These are phyloP conservation scores for Rafetus swinhoei DNA, from an alignment of 2,113 vertebrate genomes.

Conservation along the genomic window DNA sequence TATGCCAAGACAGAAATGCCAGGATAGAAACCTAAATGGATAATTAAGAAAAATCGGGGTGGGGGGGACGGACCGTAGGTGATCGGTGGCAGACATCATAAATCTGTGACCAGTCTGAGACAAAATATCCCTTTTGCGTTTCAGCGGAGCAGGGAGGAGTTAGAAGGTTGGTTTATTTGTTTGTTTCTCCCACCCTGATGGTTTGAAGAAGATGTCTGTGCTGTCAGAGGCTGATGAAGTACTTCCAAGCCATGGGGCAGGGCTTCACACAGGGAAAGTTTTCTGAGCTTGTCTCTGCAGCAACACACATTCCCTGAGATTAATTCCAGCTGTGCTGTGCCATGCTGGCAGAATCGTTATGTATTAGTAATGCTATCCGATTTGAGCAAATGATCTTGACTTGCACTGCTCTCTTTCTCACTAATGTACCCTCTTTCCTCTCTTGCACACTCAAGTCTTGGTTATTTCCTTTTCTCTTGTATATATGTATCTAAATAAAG, in stretches of 20 bases:
- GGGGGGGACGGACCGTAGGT: not conserved
- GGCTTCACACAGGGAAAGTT: slow-evolving; percentile 68
- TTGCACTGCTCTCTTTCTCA: not conserved
- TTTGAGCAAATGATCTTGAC: slow-evolving; percentile 32
- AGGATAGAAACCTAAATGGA: not conserved
- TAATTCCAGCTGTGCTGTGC: slow-evolving; percentile 77
- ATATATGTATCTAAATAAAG: not conserved
- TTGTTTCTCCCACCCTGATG: accelerated
- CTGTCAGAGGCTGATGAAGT: slow-evolving; percentile 69
- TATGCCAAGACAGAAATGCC: not conserved
- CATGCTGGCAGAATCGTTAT: slow-evolving; percentile 43
- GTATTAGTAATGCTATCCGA: slow-evolving; percentile 51
- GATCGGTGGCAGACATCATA: not conserved
- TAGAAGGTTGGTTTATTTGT: not conserved
- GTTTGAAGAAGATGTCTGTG: slow-evolving; percentile 59
- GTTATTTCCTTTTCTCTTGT: not conserved
- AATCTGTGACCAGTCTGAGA: not conserved
- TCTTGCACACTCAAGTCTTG: not conserved
- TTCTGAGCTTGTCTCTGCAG: slow-evolving; percentile 64
- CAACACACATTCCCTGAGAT: slow-evolving; percentile 57
- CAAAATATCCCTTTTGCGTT: not conserved
- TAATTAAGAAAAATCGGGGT: not conserved
- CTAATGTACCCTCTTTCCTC: not conserved
- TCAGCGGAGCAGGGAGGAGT: slow-evolving; percentile 1
- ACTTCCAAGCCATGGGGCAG: slow-evolving; percentile 77